Base-by-base conservation (phyloP, 23 tunicate species). In the Halocynthia roretzi region DNA sequence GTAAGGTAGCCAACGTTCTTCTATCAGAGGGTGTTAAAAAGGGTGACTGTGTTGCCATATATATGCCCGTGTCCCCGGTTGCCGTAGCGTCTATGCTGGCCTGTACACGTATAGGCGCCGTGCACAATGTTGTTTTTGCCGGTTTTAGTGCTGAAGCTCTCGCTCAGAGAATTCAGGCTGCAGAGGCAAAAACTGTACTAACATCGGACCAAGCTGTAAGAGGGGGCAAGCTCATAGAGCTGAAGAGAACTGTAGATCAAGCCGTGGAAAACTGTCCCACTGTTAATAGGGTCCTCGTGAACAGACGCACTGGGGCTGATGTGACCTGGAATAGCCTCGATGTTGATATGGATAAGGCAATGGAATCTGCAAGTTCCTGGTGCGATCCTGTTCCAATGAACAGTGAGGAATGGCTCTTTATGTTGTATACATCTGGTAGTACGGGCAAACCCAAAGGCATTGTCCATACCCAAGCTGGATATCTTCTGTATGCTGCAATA, bases 381-480 rank as follows among this genome's bases (percentile, higher is more conserved):
- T 90, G 93, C 73, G 77, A 82, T 75, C 93, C 99, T 7, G 96
- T 70, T 50, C 17, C 76, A 6, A 86, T 96, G 92, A 68, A 96
- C 68, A 84, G 96, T 75, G 99, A 96, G 71, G 91, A 96, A 51
- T 68, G 80, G 60, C 76, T 96, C 54, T 96, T 90, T 67, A 80
- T 84, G 81, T 81, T 96, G 21, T 96, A 96, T 69, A 96, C 99
- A 5, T 96, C 99, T 64, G 99, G 99, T n/a, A 96, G 99, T 67
- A 96, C 99, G 48, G 99, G 99, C 7, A 96, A 96, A 82, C 99
- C 99, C 53, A 96, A 96, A 75, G 99, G 99, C 6, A 92, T 96
- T 55, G 84, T 90, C 17, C 99, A 96, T 54, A 81, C 88, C 6
- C 95, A 92, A 61, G 88, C 97, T 40, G 99, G 99, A 5, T 96